Evolutionary conservation across 2,797 vertebrate genomes (phyloP).

Genomic region (Pteropus rufus): DNA sequence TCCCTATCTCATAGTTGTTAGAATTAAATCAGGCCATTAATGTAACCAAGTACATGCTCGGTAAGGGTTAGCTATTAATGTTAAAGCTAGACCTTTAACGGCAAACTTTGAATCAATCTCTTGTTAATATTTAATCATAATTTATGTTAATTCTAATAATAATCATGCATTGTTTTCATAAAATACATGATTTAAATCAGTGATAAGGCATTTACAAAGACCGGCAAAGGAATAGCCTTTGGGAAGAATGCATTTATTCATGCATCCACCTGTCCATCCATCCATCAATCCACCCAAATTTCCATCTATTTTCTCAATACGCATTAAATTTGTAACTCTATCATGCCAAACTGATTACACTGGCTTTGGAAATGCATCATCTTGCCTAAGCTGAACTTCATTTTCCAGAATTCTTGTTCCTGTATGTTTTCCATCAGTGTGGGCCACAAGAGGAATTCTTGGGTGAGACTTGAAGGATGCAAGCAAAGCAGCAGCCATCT

Average conservation of each 20-base stretch:
- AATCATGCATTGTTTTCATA: conserved; percentile 1
- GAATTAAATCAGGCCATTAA: neutral
- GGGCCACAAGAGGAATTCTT: neutral
- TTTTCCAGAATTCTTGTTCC: neutral
- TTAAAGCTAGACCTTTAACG: conserved; percentile 16
- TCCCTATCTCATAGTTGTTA: neutral
- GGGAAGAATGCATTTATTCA: neutral
- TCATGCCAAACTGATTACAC: neutral
- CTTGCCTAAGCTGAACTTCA: neutral
- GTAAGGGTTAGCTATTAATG: conserved; percentile 20
- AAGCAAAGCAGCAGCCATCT: neutral
- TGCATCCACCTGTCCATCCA: neutral
- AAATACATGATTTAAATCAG: neutral
- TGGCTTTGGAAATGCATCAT: neutral
- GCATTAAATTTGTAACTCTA: neutral
- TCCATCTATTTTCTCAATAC: neutral
- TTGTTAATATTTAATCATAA: conserved; percentile 48
- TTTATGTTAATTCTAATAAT: conserved; percentile 42
- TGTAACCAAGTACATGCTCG: neutral
- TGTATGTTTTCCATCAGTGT: neutral
- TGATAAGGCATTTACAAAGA: conserved; percentile 11
- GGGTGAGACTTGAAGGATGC: neutral
- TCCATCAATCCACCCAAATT: neutral
- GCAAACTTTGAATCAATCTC: neutral
- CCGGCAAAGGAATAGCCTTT: neutral